Base-by-base conservation (phyloP, 2,888 invertebrate genomes). In the Ichneumoninae sp. region DNA sequence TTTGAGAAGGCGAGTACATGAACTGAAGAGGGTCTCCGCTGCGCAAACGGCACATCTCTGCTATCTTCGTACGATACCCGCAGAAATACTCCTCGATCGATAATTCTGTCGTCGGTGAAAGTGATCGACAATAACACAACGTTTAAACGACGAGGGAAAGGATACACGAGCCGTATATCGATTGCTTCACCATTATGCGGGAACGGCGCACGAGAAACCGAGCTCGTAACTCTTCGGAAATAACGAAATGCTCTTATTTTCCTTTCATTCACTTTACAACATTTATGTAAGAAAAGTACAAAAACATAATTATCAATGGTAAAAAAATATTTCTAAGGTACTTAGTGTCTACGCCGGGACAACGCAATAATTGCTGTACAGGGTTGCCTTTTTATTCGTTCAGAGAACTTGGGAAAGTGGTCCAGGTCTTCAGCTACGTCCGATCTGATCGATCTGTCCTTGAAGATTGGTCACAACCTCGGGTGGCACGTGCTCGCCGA, bases 381-480 rank as follows among this genome's bases (percentile, higher is more conserved):
- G 57, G 16, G 13, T 65, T 50, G 33, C 33, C 19, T 47, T 52
- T 57, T 36, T 50, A 16, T 75, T 50, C 13, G 30, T 62, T 65
- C 5, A 3, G 22, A 50, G 2, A 19, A 33, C 5, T 10, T 33
- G 6, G 16, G 30, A 69, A 30, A 30, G n/a, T 36, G 52, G 52
- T 70, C 68, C 22, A 26, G 16, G 13, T 54, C 52, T 62, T 94
- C 94, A 96, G 91, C 96, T 95, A 89, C 95, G 95, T 89, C 97
- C 97, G 90, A 98, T 96, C 94, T 97, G 96, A 93, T 98, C 97
- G 90, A 98, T 96, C 94, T 97, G 97, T 77, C 96, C 94, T 93
- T 98, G 97, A 85, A 98, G 95, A 94, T 98, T 98, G 95, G 96
- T 97, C 93, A 98, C 97, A 54, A 98, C 98, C 94, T 98, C 98